Percentiles rank a stretch among this genome's conserved stretches.
phyloP scores from a whole-genome alignment of 1,140 invertebrate species.

The Sinella curviseta region DNA sequence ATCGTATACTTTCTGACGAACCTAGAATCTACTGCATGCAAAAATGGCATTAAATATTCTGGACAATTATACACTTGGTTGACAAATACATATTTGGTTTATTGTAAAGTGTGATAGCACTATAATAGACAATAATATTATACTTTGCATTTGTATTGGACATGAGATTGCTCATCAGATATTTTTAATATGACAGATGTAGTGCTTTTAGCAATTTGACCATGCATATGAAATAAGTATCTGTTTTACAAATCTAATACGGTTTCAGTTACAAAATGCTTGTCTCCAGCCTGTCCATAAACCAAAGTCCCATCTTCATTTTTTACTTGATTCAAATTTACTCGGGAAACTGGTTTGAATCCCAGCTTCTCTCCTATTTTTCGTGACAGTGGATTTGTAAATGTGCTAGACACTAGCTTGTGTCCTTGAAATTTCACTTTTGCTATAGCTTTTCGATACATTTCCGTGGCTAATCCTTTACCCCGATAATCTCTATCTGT shows the following conservation, averaged over 20 bases:
- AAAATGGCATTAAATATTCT: no score
- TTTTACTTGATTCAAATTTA: neutral
- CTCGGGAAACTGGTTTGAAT: neutral
- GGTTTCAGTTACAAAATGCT: neutral
- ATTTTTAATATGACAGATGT: no score
- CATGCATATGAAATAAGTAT: no score
- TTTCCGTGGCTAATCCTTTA: conserved; percentile 9
- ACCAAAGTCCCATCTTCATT: neutral
- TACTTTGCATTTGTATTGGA: no score
- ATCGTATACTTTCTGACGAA: no score
- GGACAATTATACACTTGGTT: no score
- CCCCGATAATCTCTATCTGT: neutral
- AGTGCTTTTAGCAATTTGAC: no score
- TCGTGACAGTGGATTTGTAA: conserved; percentile 13
- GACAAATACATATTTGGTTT: no score
- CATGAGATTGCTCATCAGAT: no score
- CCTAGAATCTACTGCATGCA: no score
- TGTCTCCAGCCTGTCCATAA: neutral
- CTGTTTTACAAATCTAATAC: neutral
- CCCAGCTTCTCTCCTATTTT: conserved; percentile 9
- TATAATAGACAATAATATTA: no score
- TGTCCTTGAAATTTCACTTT: neutral
- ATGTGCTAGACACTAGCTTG: neutral
- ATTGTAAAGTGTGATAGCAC: no score
- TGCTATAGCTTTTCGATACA: neutral